These are phyloP conservation scores for Phasianus colchicus DNA, from an alignment of 2,113 vertebrate genomes.

Conservation along the genomic window DNA sequence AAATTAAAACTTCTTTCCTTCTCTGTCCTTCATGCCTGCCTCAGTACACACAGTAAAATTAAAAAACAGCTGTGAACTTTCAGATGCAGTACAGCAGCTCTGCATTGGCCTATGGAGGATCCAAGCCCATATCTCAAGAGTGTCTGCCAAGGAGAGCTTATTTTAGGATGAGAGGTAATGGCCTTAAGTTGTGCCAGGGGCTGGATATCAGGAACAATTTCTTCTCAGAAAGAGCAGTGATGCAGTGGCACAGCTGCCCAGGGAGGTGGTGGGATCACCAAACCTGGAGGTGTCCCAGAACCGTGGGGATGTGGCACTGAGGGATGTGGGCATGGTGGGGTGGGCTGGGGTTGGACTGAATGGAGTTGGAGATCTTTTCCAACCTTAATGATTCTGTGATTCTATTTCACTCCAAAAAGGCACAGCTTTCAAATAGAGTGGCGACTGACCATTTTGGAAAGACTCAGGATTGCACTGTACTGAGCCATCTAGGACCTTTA, in stretches of 20 bases:
- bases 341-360: too few relatives aligned
- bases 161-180: too few relatives aligned
- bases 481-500: neutral
- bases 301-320: too few relatives aligned
- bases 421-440: neutral
- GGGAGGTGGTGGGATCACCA: too few relatives aligned
- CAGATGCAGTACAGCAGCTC: neutral
- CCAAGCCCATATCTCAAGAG: fast-evolving
- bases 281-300: too few relatives aligned
- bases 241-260: too few relatives aligned
- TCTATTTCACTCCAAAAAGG: neutral
- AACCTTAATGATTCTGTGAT: too few relatives aligned
- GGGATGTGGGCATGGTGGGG: too few relatives aligned
- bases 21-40: neutral
- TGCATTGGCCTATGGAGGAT: neutral
- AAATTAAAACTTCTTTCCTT: neutral
- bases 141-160: fast-evolving
- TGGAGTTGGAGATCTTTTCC: too few relatives aligned
- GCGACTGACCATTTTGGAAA: neutral
- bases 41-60: neutral
- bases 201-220: too few relatives aligned
- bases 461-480: neutral
- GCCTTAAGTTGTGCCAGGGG: too few relatives aligned
- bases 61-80: neutral
- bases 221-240: too few relatives aligned